Base-by-base conservation (phyloP, 1,140 invertebrate species). In the Chlorops oryzae region DNA sequence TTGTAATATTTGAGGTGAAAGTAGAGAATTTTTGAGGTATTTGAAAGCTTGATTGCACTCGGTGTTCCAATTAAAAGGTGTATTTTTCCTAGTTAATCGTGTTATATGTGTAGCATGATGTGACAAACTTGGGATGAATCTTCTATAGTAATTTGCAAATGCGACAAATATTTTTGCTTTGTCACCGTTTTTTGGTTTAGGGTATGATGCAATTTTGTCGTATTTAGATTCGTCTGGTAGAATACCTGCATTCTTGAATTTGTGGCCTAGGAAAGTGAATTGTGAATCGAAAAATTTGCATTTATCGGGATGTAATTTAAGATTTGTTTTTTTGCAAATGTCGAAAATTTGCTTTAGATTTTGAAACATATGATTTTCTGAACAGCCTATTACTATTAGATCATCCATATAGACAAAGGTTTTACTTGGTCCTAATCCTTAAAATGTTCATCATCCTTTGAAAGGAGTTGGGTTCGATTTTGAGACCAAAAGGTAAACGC, bases 81-180 rank as follows among this genome's bases (percentile, higher is more conserved):
- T 12, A 23, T 15, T 47, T 47, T 47, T 47, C 35, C 18, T 39
- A 9, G 21, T 23, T 10, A 49, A 22, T 32, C 25, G 27, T n/a
- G 38, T 41, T 28, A 49, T 7, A n/a, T 49, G 35, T 15, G n/a
- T 13, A 9, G 35, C 24, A 17, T 25, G 6, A 18, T 27, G 21
- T 3, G 24, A 12, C 24, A 39, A 39, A 9, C 20, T 38, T 7
- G 15, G 13, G 6, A 39, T 39, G 20, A 23, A 27, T 10, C 15
- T 18, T 21, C 13, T 22, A 47, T 59, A 67, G 28, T 61, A 67
- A 41, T 51, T 51, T n/a, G 53, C 52, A 25, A 67, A 47, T 7
- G 58, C 59, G 5, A 67, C 47, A 50, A 67, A 67, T n/a, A 48
- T 25, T 52, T 55, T 55, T 4, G 54, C 37, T 38, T 59, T 47